Percentiles rank a stretch among this genome's conserved stretches.
These are phyloP conservation scores for Rhaphigaster nebulosa DNA, from an alignment of 2,888 invertebrate genomes.

Conservation along the genomic window DNA sequence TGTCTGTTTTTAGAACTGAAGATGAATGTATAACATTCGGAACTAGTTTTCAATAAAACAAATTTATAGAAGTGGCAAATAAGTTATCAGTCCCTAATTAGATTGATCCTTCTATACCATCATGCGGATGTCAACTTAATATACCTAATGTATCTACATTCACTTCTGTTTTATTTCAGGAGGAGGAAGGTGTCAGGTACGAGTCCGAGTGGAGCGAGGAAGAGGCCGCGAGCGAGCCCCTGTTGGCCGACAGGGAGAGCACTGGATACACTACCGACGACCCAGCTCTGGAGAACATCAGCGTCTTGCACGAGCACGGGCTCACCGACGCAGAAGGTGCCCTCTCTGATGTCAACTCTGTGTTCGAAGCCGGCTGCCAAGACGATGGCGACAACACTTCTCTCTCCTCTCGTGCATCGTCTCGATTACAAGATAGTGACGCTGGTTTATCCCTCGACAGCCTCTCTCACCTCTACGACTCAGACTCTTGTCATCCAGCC, in stretches of 20 bases:
- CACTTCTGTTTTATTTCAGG: slow-evolving; percentile 68
- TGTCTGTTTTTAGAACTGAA: no score
- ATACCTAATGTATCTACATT: no score
- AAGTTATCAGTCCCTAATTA: no score
- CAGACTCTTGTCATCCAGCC: slow-evolving; percentile 75
- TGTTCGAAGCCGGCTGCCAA: slow-evolving; percentile 73
- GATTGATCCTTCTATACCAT: no score
- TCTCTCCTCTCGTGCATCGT: slow-evolving; percentile 87
- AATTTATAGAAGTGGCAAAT: no score
- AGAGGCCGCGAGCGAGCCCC: slow-evolving; percentile 75
- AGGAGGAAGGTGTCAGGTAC: slow-evolving; percentile 70
- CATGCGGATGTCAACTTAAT: no score
- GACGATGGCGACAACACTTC: slow-evolving; percentile 80
- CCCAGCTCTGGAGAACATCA: slow-evolving; percentile 87
- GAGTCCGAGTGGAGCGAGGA: slow-evolving; percentile 87
- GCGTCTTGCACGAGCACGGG: slow-evolving; percentile 87
- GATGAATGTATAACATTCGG: no score
- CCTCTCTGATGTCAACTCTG: slow-evolving; percentile 87
- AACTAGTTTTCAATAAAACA: no score
- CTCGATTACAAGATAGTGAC: slow-evolving; percentile 83
- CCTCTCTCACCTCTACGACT: slow-evolving; percentile 86
- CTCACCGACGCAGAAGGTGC: slow-evolving; percentile 90
- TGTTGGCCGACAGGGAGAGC: slow-evolving; percentile 74
- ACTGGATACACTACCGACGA: slow-evolving; percentile 91
- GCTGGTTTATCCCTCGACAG: slow-evolving; percentile 84